These are phyloP conservation scores for Uromys caudimaculatus DNA, from an alignment of 2,797 vertebrate species.

Conservation along the genomic window DNA sequence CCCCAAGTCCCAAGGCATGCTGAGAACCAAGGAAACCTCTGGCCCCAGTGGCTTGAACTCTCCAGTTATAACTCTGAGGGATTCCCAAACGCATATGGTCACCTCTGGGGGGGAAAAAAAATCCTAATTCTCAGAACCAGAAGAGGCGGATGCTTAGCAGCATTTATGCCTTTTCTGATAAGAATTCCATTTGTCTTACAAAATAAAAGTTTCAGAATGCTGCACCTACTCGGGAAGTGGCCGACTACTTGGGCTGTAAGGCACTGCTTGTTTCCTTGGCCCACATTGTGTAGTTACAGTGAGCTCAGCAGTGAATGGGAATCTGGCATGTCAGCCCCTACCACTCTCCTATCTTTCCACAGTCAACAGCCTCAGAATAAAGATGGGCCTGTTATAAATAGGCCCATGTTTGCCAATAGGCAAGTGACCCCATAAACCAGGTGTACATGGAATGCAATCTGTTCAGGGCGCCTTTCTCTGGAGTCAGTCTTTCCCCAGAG, in stretches of 20 bases:
- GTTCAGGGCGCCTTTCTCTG: background rate
- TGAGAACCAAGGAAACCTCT: background rate
- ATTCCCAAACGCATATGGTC: background rate
- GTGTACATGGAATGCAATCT: background rate
- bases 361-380: background rate
- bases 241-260: background rate
- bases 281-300: background rate
- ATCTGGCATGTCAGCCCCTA: background rate
- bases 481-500: background rate
- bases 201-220: background rate
- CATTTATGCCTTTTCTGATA: background rate
- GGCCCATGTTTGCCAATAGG: slow-evolving; percentile 42
- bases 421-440: background rate
- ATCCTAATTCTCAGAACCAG: background rate
- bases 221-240: background rate
- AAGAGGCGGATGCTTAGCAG: background rate
- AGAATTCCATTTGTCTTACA: slow-evolving; percentile 23
- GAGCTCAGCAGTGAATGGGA: background rate
- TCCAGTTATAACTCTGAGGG: background rate
- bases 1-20: background rate
- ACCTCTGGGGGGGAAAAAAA: background rate
- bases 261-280: background rate
- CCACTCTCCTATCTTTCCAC: background rate
- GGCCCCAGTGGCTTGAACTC: background rate
- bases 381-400: background rate